A percentile compares a stretch with the other conserved stretches of the same genome.
phyloP scores from a whole-genome alignment of 2,797 vertebrate species.

The Malacoctenus gilli region DNA sequence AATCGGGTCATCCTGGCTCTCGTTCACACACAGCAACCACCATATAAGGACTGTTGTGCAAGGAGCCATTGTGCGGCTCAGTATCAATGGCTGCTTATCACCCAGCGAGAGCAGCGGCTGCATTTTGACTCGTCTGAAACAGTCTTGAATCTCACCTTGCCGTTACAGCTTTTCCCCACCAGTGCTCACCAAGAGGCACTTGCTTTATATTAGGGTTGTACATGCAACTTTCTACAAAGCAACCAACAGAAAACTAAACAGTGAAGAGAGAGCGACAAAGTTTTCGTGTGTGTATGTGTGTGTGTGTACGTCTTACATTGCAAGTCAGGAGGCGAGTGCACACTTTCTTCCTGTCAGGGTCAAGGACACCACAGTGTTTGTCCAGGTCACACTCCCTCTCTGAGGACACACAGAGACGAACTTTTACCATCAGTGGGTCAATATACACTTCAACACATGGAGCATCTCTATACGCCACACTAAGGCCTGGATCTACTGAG shows the following conservation, averaged over 20 bases:
- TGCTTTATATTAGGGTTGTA: too few relatives aligned
- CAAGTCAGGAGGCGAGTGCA: conserved; percentile 93
- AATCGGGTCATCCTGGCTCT: conserved; percentile 54
- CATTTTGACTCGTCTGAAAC: too few relatives aligned
- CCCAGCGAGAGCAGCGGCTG: too few relatives aligned
- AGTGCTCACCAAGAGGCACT: too few relatives aligned
- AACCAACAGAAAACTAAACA: neutral
- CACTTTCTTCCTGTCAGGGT: conserved; percentile 92
- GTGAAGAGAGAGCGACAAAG: neutral
- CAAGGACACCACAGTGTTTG: conserved; percentile 92
- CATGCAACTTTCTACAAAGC: too few relatives aligned
- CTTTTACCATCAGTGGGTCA: too few relatives aligned
- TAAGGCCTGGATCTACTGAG: too few relatives aligned
- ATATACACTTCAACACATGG: too few relatives aligned
- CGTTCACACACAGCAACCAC: conserved; percentile 28
- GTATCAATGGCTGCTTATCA: conserved; percentile 19
- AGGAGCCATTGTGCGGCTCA: conserved; percentile 31
- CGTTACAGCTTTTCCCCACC: too few relatives aligned
- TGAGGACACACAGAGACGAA: conserved; percentile 64
- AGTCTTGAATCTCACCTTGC: too few relatives aligned
- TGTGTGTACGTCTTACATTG: conserved; percentile 82
- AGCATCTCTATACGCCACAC: too few relatives aligned
- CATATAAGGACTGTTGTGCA: conserved; percentile 53
- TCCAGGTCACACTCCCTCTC: conserved; percentile 93
- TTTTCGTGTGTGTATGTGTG: too few relatives aligned